These are phyloP conservation scores for Pygoscelis adeliae DNA, from an alignment of 2,113 vertebrate genomes.

Conservation along the genomic window DNA sequence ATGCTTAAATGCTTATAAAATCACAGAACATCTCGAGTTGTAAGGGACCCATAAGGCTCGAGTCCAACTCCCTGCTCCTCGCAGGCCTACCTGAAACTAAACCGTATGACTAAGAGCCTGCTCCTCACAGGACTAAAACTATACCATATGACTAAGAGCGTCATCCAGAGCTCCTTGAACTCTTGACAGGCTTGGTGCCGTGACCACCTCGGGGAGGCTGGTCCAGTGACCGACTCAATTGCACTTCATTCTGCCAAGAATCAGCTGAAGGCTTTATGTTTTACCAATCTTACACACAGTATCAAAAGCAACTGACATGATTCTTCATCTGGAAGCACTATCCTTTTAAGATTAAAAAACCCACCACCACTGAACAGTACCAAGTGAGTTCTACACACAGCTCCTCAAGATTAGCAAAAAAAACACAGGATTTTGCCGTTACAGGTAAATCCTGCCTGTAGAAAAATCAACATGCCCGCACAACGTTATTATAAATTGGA, in stretches of 20 bases:
- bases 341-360: too few species aligned
- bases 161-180: rapidly evolving
- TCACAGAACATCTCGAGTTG: rapidly evolving
- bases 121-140: too few species aligned
- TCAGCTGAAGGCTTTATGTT: not conserved
- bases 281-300: not conserved
- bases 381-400: not conserved
- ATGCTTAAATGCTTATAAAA: not conserved
- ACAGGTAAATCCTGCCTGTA: not conserved
- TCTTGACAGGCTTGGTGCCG: not conserved
- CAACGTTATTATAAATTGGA: not conserved
- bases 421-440: not conserved
- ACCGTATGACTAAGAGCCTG: rapidly evolving
- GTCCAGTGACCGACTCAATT: not conserved
- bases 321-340: not conserved
- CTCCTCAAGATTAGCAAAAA: not conserved
- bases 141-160: not conserved
- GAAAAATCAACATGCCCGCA: not conserved
- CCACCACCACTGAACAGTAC: too few species aligned
- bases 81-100: not conserved
- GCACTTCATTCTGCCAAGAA: not conserved
- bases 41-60: rapidly evolving
- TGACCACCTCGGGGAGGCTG: not conserved
- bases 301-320: rapidly evolving
- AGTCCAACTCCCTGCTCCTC: not conserved